Conservation (phyloP, 2,888 invertebrate species). For the Drosophila macrospina region DNA sequence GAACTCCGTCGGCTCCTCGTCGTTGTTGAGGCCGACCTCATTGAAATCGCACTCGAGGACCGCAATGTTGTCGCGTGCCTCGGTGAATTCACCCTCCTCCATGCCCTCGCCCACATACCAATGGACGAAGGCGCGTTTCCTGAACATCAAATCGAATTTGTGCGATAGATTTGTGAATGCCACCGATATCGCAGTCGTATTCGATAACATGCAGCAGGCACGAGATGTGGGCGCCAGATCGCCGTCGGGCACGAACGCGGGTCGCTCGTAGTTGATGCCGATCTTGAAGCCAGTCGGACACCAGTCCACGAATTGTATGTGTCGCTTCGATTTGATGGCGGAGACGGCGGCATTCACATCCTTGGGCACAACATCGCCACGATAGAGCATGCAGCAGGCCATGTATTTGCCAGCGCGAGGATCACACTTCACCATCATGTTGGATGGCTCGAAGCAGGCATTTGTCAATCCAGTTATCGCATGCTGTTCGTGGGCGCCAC, state of each 20-base stretch:
- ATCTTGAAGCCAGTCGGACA: slow-evolving; percentile 97
- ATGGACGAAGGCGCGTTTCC: slow-evolving; percentile 93
- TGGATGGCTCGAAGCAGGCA: slow-evolving; percentile 93
- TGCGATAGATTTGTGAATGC: slow-evolving; percentile 96
- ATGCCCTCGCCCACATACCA: slow-evolving; percentile 89
- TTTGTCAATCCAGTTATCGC: slow-evolving; percentile 91
- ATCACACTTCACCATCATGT: slow-evolving; percentile 96
- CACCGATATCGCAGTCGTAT: slow-evolving; percentile 95
- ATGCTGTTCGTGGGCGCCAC: slow-evolving; percentile 82
- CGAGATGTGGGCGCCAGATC: slow-evolving; percentile 93
- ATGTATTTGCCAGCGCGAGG: slow-evolving; percentile 94
- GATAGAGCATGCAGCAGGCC: slow-evolving; percentile 94
- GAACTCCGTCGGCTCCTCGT: slow-evolving; percentile 68
- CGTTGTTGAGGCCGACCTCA: slow-evolving; percentile 83
- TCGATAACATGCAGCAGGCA: slow-evolving; percentile 95
- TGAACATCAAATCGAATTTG: slow-evolving; percentile 93
- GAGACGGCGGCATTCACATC: slow-evolving; percentile 95
- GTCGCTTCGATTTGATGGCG: slow-evolving; percentile 90
- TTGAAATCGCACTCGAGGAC: slow-evolving; percentile 84
- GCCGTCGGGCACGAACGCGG: slow-evolving; percentile 91
- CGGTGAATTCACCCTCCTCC: slow-evolving; percentile 85
- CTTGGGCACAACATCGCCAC: slow-evolving; percentile 95
- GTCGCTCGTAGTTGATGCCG: slow-evolving; percentile 94
- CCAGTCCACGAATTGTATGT: slow-evolving; percentile 97
- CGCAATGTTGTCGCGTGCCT: slow-evolving; percentile 84